These are phyloP conservation scores for Chrysolina americana DNA, from an alignment of 2,888 invertebrate species.

Conservation along the genomic window DNA sequence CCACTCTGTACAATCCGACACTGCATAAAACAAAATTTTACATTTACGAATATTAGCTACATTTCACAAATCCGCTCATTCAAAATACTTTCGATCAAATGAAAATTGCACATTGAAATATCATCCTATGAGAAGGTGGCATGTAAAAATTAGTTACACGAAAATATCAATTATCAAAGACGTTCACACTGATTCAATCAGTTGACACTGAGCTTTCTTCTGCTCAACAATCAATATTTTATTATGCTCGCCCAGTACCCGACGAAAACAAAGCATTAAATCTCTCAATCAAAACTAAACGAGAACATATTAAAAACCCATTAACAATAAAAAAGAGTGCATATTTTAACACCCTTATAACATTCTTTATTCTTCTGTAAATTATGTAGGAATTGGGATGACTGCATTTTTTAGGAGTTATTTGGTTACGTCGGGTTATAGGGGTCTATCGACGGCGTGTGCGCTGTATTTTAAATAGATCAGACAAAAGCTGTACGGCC, in stretches of 20 bases:
- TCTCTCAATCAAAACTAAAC: conserved; percentile 43
- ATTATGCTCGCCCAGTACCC: conserved; percentile 7
- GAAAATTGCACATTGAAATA: no score
- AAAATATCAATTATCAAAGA: no score
- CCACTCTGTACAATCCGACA: no score
- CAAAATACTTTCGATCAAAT: no score
- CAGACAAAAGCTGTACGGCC: conserved; percentile 41
- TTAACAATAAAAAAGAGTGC: conserved; percentile 40
- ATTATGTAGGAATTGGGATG: conserved; percentile 37
- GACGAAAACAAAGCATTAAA: conserved; percentile 31
- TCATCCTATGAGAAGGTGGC: no score
- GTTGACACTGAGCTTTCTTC: background rate
- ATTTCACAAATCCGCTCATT: no score
- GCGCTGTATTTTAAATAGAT: conserved; percentile 37
- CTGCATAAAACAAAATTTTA: no score
- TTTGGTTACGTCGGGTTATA: conserved; percentile 36
- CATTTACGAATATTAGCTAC: no score
- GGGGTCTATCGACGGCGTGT: conserved; percentile 31
- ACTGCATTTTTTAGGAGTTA: conserved; percentile 32
- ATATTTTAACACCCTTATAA: conserved; percentile 44
- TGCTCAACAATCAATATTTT: background rate
- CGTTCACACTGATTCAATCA: no score
- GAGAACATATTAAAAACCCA: conserved; percentile 32
- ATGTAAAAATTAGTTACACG: no score
- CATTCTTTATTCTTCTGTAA: conserved; percentile 32